Evolutionary conservation across 2,888 invertebrate genomes (phyloP).

Genomic region (Phalera bucephala): DNA sequence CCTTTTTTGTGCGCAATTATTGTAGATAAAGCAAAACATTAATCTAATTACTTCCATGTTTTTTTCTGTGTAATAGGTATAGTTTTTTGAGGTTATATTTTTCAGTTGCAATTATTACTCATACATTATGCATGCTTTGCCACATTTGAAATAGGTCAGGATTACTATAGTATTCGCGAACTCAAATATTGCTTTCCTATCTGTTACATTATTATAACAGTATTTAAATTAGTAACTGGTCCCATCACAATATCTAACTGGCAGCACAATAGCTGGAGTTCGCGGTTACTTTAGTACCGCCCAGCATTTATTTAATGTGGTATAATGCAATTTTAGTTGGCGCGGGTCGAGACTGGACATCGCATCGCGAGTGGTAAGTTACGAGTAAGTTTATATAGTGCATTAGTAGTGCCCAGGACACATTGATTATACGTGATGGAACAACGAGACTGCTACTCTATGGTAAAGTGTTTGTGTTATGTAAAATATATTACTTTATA

Average conservation of each 20-base stretch:
- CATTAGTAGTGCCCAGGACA: constrained; percentile 55
- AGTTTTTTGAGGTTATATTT: no score
- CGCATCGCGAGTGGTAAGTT: constrained; percentile 65
- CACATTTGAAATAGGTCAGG: background rate
- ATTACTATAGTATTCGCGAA: constrained; percentile 1
- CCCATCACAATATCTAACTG: no score
- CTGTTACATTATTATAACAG: no score
- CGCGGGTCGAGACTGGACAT: constrained; percentile 29
- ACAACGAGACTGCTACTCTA: constrained; percentile 35
- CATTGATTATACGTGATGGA: constrained; percentile 10
- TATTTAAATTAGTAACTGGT: no score
- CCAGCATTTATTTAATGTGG: constrained; percentile 21
- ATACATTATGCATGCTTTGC: background rate
- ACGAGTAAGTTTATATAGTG: constrained; percentile 66
- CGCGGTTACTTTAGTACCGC: constrained; percentile 1
- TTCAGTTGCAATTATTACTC: background rate
- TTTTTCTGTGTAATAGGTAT: no score
- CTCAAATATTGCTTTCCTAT: no score
- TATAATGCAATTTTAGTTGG: constrained; percentile 66
- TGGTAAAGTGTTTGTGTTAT: constrained; percentile 45
- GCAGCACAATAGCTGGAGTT: background rate
- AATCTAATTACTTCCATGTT: no score
- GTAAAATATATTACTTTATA: constrained; percentile 23
- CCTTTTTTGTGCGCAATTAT: no score
- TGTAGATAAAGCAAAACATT: no score